A percentile compares a stretch with the other conserved stretches of the same genome.
These are phyloP conservation scores for Aricia artaxerxes DNA, from an alignment of 2,888 invertebrate genomes.

Conservation along the genomic window DNA sequence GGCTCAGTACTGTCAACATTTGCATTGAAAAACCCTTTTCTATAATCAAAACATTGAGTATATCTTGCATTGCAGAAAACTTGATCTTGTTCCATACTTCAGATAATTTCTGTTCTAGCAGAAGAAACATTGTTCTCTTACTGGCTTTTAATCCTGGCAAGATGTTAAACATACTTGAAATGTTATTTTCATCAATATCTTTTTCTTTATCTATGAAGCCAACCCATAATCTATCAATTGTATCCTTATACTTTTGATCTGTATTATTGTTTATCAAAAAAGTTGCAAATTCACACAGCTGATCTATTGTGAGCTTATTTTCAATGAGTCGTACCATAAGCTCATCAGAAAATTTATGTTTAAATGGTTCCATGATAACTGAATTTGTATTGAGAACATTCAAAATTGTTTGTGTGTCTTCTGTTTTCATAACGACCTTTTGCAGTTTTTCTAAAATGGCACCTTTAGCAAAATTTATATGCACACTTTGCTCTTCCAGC, in stretches of 20 bases:
- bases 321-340: slow-evolving; percentile 81
- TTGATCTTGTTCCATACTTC: slow-evolving; percentile 80
- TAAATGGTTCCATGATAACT: slow-evolving; percentile 65
- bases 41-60: slow-evolving; percentile 65
- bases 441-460: slow-evolving; percentile 72
- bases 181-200: slow-evolving; percentile 79
- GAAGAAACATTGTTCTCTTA: slow-evolving; percentile 76
- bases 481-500: slow-evolving; percentile 51
- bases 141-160: slow-evolving; percentile 81
- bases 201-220: slow-evolving; percentile 81
- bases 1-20: slow-evolving; percentile 63
- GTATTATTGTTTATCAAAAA: slow-evolving; percentile 74
- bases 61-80: slow-evolving; percentile 68
- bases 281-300: slow-evolving; percentile 81
- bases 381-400: slow-evolving; percentile 67
- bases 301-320: slow-evolving; percentile 77
- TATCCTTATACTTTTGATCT: slow-evolving; percentile 70
- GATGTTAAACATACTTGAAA: slow-evolving; percentile 78
- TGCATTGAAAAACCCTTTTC: slow-evolving; percentile 67
- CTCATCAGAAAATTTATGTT: slow-evolving; percentile 82
- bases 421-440: slow-evolving; percentile 68
- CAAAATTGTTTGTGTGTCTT: slow-evolving; percentile 71
- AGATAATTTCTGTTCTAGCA: slow-evolving; percentile 80
- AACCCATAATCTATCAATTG: slow-evolving; percentile 84
- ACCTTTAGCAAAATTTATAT: slow-evolving; percentile 65